Evolutionary conservation across 2,888 invertebrate species (phyloP), one percentile per base, ranked within the genome.

Genomic region (Agrilus cyanescens): DNA sequence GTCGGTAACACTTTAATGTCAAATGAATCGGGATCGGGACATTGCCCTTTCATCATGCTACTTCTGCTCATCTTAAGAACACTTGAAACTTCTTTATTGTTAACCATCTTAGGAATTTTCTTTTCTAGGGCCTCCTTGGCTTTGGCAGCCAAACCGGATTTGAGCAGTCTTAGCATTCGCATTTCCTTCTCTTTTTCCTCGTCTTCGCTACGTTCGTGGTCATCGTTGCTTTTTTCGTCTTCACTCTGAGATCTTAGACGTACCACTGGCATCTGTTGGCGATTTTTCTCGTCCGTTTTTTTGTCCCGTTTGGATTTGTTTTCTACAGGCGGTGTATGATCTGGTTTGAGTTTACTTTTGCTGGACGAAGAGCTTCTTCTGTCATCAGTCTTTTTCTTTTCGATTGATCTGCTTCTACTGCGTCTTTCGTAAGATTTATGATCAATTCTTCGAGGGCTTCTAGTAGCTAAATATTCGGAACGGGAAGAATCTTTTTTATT

Each of bases 101-200:
- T 42, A 32, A 10, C n/a, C 13, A 30, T 29, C 44, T 54, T 58
- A 10, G 69, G 68, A 44, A 69, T 65, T 52, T 73, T 77, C 57
- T 76, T 76, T 47, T 78, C 78, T 43, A 80, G 63, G 2, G 71
- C 68, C 57, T 82, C 82, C 55, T 81, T 82, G 2, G 85, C 85
- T 63, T 85, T 82, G 47, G 82, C 72, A 43, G 82, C 74, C 60
- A 76, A 63, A 49, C 78, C 76, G 52, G 76, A 72, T 53, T 80
- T 78, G 7, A 80, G 60, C 47, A 76, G 67, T 56, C 82, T 79
- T 48, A 85, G 63, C 57, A 79, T 76, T 54, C 75, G 73, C 49
- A 84, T 60, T 56, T 85, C 85, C 53, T 76, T 78, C 49, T 80
- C 75, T 38, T 77, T 69, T 40, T 76, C 76, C 32, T 80, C 76